Evolutionary conservation across 2,888 invertebrate species (phyloP).

Genomic region (Pandemis cinnamomeana): DNA sequence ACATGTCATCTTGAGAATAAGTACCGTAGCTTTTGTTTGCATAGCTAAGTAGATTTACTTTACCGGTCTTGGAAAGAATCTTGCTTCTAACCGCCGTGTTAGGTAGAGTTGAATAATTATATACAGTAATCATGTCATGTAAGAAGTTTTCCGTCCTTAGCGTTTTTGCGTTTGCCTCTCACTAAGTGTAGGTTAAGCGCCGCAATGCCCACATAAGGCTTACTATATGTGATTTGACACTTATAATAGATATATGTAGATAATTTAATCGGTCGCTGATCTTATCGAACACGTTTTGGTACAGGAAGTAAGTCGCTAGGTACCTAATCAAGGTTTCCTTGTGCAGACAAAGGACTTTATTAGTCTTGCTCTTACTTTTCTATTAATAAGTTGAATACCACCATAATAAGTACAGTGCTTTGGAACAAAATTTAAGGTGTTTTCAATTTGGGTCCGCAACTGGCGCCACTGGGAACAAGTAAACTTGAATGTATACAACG

Average conservation of each 20-base stretch:
- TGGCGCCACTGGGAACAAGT: too few species aligned
- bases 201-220: not conserved
- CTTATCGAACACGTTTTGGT: constrained; percentile 31
- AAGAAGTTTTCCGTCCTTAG: constrained; percentile 49
- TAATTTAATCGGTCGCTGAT: constrained; percentile 24
- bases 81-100: constrained; percentile 31
- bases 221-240: constrained; percentile 25
- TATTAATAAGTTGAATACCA: too few species aligned
- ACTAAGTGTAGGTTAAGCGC: constrained; percentile 39
- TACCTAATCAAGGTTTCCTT: not conserved
- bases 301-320: constrained; percentile 21
- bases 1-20: constrained; percentile 1
- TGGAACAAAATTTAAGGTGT: too few species aligned
- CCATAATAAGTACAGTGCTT: too few species aligned
- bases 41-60: not conserved
- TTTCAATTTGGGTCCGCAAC: too few species aligned
- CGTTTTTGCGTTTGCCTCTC: constrained; percentile 48
- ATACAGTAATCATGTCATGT: not conserved
- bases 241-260: constrained; percentile 1
- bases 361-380: not conserved
- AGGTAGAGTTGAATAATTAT: constrained; percentile 27
- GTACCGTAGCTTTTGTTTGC: constrained; percentile 15
- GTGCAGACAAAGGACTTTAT: not conserved
- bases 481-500: too few species aligned
- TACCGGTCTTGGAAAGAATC: constrained; percentile 13